phyloP scores from a whole-genome alignment of 2,888 invertebrate species.

The Synanthedon vespiformis region DNA sequence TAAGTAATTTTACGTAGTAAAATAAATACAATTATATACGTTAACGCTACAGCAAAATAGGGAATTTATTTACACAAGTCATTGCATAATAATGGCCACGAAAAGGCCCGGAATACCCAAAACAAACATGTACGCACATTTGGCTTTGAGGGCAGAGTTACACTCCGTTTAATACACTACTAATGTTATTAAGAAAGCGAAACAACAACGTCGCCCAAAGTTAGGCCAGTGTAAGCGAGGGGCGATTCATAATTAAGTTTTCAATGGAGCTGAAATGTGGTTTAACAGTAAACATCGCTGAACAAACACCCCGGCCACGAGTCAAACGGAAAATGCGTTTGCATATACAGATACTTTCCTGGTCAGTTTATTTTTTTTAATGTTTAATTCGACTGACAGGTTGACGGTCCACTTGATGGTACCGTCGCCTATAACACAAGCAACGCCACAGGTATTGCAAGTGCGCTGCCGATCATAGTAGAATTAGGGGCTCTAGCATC shows the following conservation, averaged over 20 bases:
- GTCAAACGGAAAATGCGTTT: slow-evolving; percentile 11
- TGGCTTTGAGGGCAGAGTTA: slow-evolving; percentile 19
- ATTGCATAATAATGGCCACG: slow-evolving; percentile 17
- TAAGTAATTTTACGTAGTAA: too few relatives aligned
- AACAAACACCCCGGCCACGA: slow-evolving; percentile 21
- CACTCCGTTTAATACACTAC: slow-evolving; percentile 23
- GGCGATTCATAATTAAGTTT: slow-evolving; percentile 44
- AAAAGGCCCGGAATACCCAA: slow-evolving; percentile 8
- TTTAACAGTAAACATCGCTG: slow-evolving; percentile 35
- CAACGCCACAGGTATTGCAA: too few relatives aligned
- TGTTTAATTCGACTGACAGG: slow-evolving; percentile 7
- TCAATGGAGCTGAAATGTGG: slow-evolving; percentile 45
- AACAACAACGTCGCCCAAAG: slow-evolving; percentile 21
- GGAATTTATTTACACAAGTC: slow-evolving; percentile 20
- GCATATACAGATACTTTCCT: slow-evolving; percentile 13
- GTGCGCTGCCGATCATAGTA: too few relatives aligned
- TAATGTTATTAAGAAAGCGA: slow-evolving; percentile 37
- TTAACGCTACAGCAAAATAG: not conserved
- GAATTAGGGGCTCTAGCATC: too few relatives aligned
- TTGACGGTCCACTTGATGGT: not conserved
- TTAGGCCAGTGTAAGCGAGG: slow-evolving; percentile 13
- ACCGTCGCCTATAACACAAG: not conserved
- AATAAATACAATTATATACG: not conserved
- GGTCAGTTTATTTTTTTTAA: slow-evolving; percentile 29
- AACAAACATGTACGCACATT: slow-evolving; percentile 19